Percentiles rank a stretch among this genome's conserved stretches.
Conservation (phyloP, 2,888 invertebrate genomes). For the Chirona hameri region DNA sequence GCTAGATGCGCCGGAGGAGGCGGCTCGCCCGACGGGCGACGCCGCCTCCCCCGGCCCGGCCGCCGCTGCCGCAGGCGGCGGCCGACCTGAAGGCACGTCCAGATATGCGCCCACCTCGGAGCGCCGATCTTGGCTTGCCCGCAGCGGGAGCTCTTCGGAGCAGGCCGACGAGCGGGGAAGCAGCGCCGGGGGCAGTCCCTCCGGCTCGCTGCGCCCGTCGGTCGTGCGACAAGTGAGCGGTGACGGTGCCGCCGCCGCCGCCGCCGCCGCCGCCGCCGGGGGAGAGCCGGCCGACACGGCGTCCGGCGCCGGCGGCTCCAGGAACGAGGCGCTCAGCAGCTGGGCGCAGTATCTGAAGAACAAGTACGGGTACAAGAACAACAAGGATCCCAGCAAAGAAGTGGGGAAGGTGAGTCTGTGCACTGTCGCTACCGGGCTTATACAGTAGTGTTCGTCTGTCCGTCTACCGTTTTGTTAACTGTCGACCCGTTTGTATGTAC, state of each 20-base stretch:
- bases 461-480: too few species aligned
- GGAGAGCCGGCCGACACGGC: not conserved
- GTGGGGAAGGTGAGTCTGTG: constrained; percentile 48
- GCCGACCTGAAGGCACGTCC: constrained; percentile 25
- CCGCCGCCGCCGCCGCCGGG: constrained; percentile 34
- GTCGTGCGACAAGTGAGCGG: not conserved
- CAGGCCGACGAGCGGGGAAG: constrained; percentile 39
- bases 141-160: constrained; percentile 44
- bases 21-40: constrained; percentile 40
- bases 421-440: constrained; percentile 47
- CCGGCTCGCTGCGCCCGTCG: constrained; percentile 27
- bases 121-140: constrained; percentile 33
- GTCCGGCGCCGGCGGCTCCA: constrained; percentile 34
- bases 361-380: constrained; percentile 68
- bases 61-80: constrained; percentile 25
- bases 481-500: too few species aligned
- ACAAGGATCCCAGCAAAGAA: constrained; percentile 34
- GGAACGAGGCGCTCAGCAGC: constrained; percentile 37
- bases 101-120: not conserved
- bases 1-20: constrained; percentile 55
- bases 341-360: constrained; percentile 89
- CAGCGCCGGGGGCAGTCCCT: constrained; percentile 32
- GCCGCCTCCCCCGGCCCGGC: constrained; percentile 11
- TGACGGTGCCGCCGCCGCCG: constrained; percentile 32
- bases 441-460: too few species aligned